Base-by-base conservation (phyloP, 2,113 vertebrate species). In the Leucoraja erinaceus region DNA sequence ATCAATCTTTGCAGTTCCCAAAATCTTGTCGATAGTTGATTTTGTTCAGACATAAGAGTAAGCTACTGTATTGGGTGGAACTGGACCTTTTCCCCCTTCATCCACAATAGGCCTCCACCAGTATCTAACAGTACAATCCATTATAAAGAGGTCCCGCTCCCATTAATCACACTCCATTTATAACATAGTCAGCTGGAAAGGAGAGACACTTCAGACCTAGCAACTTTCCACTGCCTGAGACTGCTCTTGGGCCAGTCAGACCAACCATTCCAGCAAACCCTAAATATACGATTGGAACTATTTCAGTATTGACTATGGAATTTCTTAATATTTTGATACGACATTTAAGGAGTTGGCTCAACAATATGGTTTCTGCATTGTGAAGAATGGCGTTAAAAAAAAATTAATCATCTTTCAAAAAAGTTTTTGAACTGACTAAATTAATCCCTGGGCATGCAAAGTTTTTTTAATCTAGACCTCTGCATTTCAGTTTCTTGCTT, bases 1-100 rank as follows among this genome's bases (percentile, higher is more conserved):
- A 56, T 90, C 31, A 66, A 90, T 70, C 33, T 90, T 90, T 90
- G 38, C 86, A 31, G 31, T 74, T 91, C 11, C 90, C 66, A 91
- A 91, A 91, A 91, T 12, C 90, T 91, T 54, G 8, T 14, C 38
- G 38, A 54, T 38, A 16, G 22, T 91, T 4, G 33, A 91, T 28
- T 72, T 90, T 72, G 72, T 54, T 91, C 33, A 70, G 20, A 70
- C 9, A 18, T 90, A 18, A 47, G 31, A 91, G 38, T 47, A 72
- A 70, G 66, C 33, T 54, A 25, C 22, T 72, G 22, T 12, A 91
- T 14, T 38, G 47, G 68, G 33, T 14, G 68, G 90, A 54, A 72
- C 38, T 70, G 18, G 28, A 22, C 25, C 83, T 28, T 56, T 47
- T 11, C 4, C 90, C 90, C 68, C 28, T 54, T 47, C 8, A 8